These are phyloP conservation scores for Sesamia nonagrioides DNA, from an alignment of 1,140 invertebrate species.

Conservation along the genomic window DNA sequence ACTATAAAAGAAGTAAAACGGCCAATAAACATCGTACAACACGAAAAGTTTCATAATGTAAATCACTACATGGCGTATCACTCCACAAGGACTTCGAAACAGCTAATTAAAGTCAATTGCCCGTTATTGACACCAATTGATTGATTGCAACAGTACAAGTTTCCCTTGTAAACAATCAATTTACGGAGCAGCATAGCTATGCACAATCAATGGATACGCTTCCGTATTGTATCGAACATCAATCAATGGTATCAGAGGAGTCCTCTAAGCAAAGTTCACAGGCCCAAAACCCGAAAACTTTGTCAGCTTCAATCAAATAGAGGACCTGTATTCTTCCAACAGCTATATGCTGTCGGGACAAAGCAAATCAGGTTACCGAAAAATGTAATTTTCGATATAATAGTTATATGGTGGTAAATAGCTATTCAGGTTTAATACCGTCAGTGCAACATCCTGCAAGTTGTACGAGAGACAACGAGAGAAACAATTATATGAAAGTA, in stretches of 20 bases:
- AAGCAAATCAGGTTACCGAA: no score
- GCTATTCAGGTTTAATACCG: neutral
- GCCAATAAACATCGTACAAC: neutral
- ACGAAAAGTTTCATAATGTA: neutral
- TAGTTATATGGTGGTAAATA: no score
- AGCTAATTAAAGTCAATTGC: constrained; percentile 40
- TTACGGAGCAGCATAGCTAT: neutral
- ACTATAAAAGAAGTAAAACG: neutral
- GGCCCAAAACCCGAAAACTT: no score
- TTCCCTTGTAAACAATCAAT: constrained; percentile 39
- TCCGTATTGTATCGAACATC: no score
- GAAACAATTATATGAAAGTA: neutral
- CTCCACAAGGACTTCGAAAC: neutral
- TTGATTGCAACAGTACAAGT: constrained; percentile 6
- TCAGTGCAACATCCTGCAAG: neutral
- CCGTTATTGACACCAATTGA: constrained; percentile 32
- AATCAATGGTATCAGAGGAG: no score
- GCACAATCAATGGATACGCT: no score
- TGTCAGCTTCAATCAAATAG: no score
- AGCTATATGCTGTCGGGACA: neutral
- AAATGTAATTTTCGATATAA: no score
- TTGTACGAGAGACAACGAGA: neutral
- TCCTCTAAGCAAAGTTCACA: no score
- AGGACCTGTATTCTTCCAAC: no score
- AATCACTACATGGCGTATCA: constrained; percentile 23